Conservation (phyloP, 2,888 invertebrate genomes). For the Polydesmus complanatus region DNA sequence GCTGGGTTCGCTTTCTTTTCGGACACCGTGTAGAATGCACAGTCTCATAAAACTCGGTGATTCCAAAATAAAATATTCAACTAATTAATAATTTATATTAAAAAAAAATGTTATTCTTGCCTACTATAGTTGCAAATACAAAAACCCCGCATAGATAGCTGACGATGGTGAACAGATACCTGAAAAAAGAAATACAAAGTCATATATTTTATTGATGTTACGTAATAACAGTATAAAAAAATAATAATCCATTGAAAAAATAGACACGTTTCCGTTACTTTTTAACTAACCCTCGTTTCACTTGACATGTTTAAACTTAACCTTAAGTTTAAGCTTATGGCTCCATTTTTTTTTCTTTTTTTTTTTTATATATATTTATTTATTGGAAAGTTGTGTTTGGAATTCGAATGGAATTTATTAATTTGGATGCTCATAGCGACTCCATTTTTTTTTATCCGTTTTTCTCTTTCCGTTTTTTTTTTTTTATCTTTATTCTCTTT, state of each 20-base stretch:
- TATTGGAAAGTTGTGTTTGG: background rate
- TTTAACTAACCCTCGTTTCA: background rate
- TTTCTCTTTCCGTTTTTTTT: no score
- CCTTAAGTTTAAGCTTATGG: background rate
- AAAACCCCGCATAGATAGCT: conserved; percentile 95
- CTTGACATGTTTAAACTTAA: background rate
- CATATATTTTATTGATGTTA: background rate
- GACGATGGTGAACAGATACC: conserved; percentile 91
- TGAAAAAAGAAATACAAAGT: conserved; percentile 33
- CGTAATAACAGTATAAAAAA: no score
- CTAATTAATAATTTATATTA: background rate
- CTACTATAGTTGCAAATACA: conserved; percentile 94
- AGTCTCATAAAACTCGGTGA: no score
- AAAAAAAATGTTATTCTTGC: conserved; percentile 35
- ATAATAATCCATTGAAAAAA: background rate
- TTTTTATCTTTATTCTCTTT: no score
- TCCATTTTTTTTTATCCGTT: no score
- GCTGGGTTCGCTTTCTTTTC: no score
- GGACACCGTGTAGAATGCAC: no score
- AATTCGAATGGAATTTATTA: background rate
- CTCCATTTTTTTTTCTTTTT: background rate
- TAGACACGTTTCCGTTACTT: background rate
- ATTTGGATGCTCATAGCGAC: no score
- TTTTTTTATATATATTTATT: background rate
- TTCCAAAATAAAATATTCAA: background rate